These are phyloP conservation scores for Amphibalanus amphitrite DNA, from an alignment of 1,140 invertebrate species.

Conservation along the genomic window DNA sequence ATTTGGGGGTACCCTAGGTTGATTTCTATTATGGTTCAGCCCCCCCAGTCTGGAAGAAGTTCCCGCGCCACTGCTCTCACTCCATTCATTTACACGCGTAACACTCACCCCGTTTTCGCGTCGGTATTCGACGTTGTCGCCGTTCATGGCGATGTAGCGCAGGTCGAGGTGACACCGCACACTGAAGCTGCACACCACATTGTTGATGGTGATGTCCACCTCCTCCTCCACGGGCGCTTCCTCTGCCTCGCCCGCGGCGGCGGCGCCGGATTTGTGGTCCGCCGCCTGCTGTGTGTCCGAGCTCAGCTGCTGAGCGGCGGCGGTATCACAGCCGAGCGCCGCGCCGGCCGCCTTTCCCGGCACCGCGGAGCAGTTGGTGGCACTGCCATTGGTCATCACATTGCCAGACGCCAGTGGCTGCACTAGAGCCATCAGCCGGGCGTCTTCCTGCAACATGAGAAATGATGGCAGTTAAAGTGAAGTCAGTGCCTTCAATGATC, in stretches of 20 bases:
- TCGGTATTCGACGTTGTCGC: constrained; percentile 85
- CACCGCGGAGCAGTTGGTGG: background rate
- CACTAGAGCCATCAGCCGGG: background rate
- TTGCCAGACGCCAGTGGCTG: background rate
- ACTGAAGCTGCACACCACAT: constrained; percentile 96
- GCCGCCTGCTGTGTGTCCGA: too few species aligned
- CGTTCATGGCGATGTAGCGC: constrained; percentile 77
- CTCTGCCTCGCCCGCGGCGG: background rate
- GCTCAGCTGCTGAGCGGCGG: too few species aligned
- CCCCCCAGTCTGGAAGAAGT: too few species aligned
- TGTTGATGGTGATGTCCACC: constrained; percentile 91
- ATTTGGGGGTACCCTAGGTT: too few species aligned
- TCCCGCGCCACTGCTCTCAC: too few species aligned
- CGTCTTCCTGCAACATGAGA: too few species aligned
- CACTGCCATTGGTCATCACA: background rate
- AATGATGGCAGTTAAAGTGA: too few species aligned
- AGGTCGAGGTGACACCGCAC: constrained; percentile 94
- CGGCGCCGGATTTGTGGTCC: too few species aligned
- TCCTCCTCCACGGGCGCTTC: constrained; percentile 21
- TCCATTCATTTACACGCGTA: background rate
- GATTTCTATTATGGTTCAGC: too few species aligned
- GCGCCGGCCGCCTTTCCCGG: too few species aligned
- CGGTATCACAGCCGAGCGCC: background rate
- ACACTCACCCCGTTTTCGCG: constrained; percentile 69
- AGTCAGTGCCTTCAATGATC: too few species aligned